phyloP scores from a whole-genome alignment of 2,888 invertebrate genomes.

The Piscicola geometra region DNA sequence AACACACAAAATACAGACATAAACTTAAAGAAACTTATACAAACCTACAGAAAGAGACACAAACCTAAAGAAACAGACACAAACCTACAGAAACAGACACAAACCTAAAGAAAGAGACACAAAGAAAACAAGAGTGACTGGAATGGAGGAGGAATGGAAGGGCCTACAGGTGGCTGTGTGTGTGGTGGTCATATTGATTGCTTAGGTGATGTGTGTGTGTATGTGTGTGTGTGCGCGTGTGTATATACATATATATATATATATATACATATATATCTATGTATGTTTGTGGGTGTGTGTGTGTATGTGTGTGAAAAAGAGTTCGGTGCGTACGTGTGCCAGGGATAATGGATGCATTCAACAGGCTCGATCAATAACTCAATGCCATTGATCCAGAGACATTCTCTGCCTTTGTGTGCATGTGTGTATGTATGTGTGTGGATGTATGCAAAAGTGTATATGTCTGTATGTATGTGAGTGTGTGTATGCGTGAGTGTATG shows the following conservation, averaged over 20 bases:
- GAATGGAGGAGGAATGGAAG: not conserved
- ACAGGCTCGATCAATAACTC: conserved; percentile 11
- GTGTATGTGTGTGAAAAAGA: no score
- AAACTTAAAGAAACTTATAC: no score
- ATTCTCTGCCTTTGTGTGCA: not conserved
- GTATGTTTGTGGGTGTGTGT: no score
- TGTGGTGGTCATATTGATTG: conserved; percentile 8
- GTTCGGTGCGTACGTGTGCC: no score
- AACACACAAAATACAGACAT: no score
- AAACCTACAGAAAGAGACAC: no score
- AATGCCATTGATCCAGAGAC: conserved; percentile 8
- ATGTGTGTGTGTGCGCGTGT: no score
- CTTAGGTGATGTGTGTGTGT: not conserved
- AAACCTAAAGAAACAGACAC: no score
- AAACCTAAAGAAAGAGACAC: not conserved
- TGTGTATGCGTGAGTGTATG: not conserved
- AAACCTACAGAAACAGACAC: no score
- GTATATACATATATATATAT: no score
- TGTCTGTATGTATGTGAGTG: not conserved
- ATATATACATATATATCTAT: no score
- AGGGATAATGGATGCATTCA: conserved; percentile 18
- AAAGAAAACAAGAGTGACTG: not conserved
- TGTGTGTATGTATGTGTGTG: not conserved
- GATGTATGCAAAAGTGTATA: not conserved
- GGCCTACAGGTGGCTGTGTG: conserved; percentile 19